Evolutionary conservation across 2,888 invertebrate species (phyloP).

Genomic region (Dexiosoma caninum): DNA sequence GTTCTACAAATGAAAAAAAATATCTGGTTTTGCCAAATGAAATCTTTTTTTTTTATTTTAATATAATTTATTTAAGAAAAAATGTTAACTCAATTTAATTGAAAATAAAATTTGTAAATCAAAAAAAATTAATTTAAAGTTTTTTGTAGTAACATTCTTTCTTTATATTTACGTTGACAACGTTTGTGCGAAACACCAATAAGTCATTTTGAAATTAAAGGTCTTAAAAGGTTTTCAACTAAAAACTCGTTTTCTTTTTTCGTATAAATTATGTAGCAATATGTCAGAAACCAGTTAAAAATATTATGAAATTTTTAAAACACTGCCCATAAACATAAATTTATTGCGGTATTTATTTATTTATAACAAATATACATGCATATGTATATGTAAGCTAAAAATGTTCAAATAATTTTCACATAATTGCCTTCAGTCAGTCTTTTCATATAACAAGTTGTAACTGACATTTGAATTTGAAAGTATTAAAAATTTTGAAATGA

Average conservation of each 20-base stretch:
- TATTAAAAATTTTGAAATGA: background rate
- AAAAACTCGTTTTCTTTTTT: background rate
- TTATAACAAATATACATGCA: background rate
- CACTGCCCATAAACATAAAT: background rate
- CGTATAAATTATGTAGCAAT: background rate
- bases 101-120: too few species aligned
- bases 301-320: conserved; percentile 19
- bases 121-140: too few species aligned
- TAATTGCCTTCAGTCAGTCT: background rate
- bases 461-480: background rate
- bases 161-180: background rate
- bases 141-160: too few species aligned
- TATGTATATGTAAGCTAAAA: too few species aligned
- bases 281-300: conserved; percentile 16
- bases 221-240: background rate
- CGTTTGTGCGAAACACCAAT: background rate
- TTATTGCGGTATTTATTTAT: background rate
- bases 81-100: too few species aligned
- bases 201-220: background rate
- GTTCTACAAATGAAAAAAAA: conserved; percentile 27
- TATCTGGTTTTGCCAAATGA: conserved; percentile 6
- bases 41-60: too few species aligned
- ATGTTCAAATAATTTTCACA: background rate
- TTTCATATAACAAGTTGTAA: background rate
- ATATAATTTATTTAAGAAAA: too few species aligned